Percentiles rank a stretch among this genome's conserved stretches.
phyloP scores from a whole-genome alignment of 2,888 invertebrate species.

The Acleris holmiana region DNA sequence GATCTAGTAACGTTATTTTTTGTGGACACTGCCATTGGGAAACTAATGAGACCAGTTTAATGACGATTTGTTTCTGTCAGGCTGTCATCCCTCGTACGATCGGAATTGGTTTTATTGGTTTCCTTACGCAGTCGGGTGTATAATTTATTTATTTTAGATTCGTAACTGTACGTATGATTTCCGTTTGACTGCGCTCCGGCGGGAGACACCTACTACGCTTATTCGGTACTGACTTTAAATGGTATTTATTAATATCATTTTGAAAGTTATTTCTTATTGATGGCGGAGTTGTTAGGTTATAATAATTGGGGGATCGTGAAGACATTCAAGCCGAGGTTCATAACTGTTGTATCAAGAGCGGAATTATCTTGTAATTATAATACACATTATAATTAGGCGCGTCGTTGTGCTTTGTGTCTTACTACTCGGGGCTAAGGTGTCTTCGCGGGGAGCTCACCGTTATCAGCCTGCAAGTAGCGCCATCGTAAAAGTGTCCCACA shows the following conservation, averaged over 20 bases:
- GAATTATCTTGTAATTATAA: slow-evolving; percentile 83
- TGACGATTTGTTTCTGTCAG: slow-evolving; percentile 70
- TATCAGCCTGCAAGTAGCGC: slow-evolving; percentile 81
- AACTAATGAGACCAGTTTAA: slow-evolving; percentile 80
- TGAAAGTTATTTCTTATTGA: slow-evolving; percentile 62
- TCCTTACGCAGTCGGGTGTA: slow-evolving; percentile 71
- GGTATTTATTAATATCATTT: slow-evolving; percentile 78
- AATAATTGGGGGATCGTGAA: slow-evolving; percentile 44
- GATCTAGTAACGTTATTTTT: slow-evolving; percentile 78
- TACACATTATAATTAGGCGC: slow-evolving; percentile 73
- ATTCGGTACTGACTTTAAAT: slow-evolving; percentile 64
- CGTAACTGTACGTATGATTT: slow-evolving; percentile 46
- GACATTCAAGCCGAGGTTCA: slow-evolving; percentile 64
- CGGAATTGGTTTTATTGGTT: slow-evolving; percentile 74
- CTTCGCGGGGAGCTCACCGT: slow-evolving; percentile 67
- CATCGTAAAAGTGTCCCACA: slow-evolving; percentile 84
- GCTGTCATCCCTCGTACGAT: slow-evolving; percentile 64
- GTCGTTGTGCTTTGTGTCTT: slow-evolving; percentile 75
- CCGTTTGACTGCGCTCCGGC: slow-evolving; percentile 48
- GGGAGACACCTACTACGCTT: slow-evolving; percentile 49
- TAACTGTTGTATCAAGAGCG: slow-evolving; percentile 76
- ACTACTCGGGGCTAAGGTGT: slow-evolving; percentile 71
- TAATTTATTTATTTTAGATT: slow-evolving; percentile 67
- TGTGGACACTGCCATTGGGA: slow-evolving; percentile 77
- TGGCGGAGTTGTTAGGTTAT: slow-evolving; percentile 27